Evolutionary conservation across 2,797 vertebrate genomes (phyloP), one percentile per base, ranked within the genome.

Genomic region (Triplophysa bombifrons): DNA sequence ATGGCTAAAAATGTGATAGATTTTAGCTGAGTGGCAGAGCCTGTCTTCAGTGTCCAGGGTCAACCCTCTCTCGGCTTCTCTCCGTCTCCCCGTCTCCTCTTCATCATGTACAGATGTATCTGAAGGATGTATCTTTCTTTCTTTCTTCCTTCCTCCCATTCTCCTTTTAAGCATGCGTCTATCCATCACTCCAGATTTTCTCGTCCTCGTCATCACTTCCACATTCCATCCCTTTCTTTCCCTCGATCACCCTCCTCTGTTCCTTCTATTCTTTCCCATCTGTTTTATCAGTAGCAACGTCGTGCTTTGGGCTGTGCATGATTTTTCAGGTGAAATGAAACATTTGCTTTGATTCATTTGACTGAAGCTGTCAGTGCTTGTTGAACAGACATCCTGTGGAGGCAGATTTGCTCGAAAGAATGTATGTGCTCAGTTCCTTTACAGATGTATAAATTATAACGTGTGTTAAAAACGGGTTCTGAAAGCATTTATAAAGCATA

Each of bases 1-100:
- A 70, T 22, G 74, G 74, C 30, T 27, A 30, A 30, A 53, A 61
- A 66, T 58, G 63, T 77, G 44, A 81, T 71, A 75, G 79, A 60
- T 74, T 66, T 17, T 30, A 17, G 63, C 72, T 80, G 61, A 4
- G 4, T 30, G 30, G 30, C 30, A 30, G 30, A 30, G 30, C 30
- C 73, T 55, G 67, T 44, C 27, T 73, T 48, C 17, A 67, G 61
- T 27, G 51, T 72, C 30, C 78, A 50, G 44, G 72, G 73, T 70
- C 73, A 44, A 25, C 20, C 70, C 55, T 44, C 44, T 65, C 58
- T 79, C 46, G n/a, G 55, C 64, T 46, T 68, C 30, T 60, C 27
- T 60, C 74, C 4, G 4, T 14, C 3, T 1, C 2, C 8, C 7
- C n/a, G 30, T n/a, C 65, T 30, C 30, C 60, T 9, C 5, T 55